A percentile compares a stretch with the other conserved stretches of the same genome.
These are phyloP conservation scores for Rhinoderma darwinii DNA, from an alignment of 2,113 vertebrate genomes.

Conservation along the genomic window DNA sequence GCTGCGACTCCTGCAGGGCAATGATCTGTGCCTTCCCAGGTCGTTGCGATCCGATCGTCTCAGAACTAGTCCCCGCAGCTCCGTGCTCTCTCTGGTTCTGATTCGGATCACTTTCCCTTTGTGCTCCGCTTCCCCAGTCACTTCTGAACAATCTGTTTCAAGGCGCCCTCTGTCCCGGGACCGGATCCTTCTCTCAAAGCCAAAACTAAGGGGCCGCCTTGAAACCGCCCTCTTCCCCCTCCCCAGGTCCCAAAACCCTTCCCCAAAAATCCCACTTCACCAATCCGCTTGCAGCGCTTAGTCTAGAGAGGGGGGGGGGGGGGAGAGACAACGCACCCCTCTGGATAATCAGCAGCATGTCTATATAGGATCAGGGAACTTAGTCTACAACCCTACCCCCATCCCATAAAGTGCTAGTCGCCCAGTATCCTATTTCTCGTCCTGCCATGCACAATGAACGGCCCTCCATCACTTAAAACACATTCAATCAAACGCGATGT, in stretches of 20 bases:
- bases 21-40: no score
- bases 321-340: conserved; percentile 37
- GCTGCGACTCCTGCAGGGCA: neutral
- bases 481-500: neutral
- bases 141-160: conserved; percentile 50
- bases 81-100: conserved; percentile 26
- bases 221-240: conserved; percentile 45
- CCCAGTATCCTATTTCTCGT: conserved; percentile 29
- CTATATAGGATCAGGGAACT: conserved; percentile 54
- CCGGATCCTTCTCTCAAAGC: conserved; percentile 22
- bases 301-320: conserved; percentile 30
- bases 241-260: conserved; percentile 52
- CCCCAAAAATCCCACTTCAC: conserved; percentile 45
- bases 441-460: neutral
- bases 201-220: conserved; percentile 39
- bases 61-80: neutral
- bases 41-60: neutral
- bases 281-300: conserved; percentile 33
- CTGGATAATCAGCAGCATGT: conserved; percentile 57
- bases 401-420: conserved; percentile 47
- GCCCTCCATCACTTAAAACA: neutral
- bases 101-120: conserved; percentile 56
- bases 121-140: conserved; percentile 46
- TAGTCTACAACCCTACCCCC: conserved; percentile 40
- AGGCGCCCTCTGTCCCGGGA: conserved; percentile 58